These are phyloP conservation scores for Rotaria magnacalcarata DNA, from an alignment of 2,888 invertebrate species.

Conservation along the genomic window DNA sequence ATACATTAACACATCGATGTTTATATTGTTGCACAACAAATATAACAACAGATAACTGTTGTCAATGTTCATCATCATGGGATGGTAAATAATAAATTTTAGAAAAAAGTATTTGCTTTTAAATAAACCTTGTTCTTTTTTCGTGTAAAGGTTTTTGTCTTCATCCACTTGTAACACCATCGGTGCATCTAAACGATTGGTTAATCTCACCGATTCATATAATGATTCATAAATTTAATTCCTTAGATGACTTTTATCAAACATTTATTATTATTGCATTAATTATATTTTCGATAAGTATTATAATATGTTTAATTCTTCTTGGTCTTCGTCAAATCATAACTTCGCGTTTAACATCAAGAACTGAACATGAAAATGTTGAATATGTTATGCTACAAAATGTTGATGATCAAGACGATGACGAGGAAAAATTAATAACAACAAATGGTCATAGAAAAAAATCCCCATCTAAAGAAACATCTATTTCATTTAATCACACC, in stretches of 20 bases:
- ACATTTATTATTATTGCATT: not conserved
- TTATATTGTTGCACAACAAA: not conserved
- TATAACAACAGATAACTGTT: not conserved
- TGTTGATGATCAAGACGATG: not conserved
- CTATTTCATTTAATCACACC: not conserved
- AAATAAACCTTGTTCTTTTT: no score
- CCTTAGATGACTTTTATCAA: not conserved
- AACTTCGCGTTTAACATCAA: not conserved
- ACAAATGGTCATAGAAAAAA: not conserved
- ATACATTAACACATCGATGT: not conserved
- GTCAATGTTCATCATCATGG: not conserved
- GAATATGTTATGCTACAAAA: constrained; percentile 22
- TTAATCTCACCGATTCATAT: not conserved
- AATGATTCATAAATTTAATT: not conserved
- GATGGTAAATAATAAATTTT: not conserved
- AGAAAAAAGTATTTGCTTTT: no score
- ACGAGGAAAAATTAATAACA: not conserved
- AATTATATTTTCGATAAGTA: not conserved
- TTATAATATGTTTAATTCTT: not conserved
- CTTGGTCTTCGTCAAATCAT: not conserved
- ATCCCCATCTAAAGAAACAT: not conserved
- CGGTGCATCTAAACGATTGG: not conserved
- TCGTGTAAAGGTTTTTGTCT: not conserved
- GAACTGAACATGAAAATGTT: not conserved
- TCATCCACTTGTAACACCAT: not conserved